Base-by-base conservation (phyloP, 1,140 invertebrate species). In the Proctacanthus coquilletti region DNA sequence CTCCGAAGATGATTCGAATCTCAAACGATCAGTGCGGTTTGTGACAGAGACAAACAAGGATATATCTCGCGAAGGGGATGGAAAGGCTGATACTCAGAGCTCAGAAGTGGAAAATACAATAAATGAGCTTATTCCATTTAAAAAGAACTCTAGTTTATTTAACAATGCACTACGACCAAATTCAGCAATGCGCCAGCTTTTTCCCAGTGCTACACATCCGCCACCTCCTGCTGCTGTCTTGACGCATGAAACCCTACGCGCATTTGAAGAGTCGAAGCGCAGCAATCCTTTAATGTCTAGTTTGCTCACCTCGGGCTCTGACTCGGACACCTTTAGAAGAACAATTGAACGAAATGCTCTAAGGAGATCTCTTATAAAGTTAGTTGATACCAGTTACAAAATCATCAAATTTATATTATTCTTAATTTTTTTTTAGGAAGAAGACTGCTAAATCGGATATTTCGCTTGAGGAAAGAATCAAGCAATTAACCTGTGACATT, bases 401-500 rank as follows among this genome's bases (percentile, higher is more conserved):
- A 29, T 13, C 11, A 1, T n/a, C 8, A 18, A 21, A 13, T 2
- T 29, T 6, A 5, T 20, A 8, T 11, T 29, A 3, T 18, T 17
- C 14, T 5, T 18, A 13, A n/a, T 9, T 32, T 32, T 32, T 4
- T 21, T 39, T 9, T 38, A 60, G 58, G 20, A 69, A 67, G 52
- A 69, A 68, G 43, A 55, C 58, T 34, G 60, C 62, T 41, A 71
- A 69, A 50, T 68, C 64, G 33, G 69, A 72, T 43, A 71, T 71
- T 39, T 82, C 80, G 1, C 53, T 87, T 11, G 77, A 82, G 18
- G 84, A 87, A 45, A 67, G 80, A 32, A 85, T 86, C 39, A 73
- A 79, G 29, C 74, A 82, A 45, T 58, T 86, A 13, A 87, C 82
- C 1, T 85, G 82, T 51, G 77, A 83, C 42, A 76, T 84, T 31